Base-by-base conservation (phyloP, 2,797 vertebrate species). In the Cossypha caffra region DNA sequence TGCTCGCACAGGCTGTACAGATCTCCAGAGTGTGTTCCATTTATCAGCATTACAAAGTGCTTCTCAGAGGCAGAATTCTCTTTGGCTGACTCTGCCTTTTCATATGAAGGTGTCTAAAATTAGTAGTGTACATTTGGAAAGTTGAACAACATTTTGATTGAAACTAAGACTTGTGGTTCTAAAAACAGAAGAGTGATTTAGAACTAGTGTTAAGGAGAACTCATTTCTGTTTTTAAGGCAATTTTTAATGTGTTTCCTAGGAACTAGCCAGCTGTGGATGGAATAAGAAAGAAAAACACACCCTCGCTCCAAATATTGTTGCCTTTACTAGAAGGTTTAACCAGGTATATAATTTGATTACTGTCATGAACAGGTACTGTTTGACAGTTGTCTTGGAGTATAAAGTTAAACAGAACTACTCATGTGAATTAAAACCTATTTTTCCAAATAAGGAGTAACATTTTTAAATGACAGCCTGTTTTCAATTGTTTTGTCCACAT, bases 281-380 rank as follows among this genome's bases (percentile, higher is more conserved):
- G 99, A 99, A 99, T 94, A 99, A 99, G 95, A 99, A 99, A 92
- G 99, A 99, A 97, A 99, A 99, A 96, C 99, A 99, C 94, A 99
- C 98, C 81, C 98, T 99, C 7, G 98, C 99, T 62, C 99, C 99
- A 48, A 99, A 99, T 45, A 98, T 99, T 76, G 99, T 99, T 72
- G 99, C 99, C 76, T 99, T 99, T 97, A 99, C 99, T n/a, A 98
- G 99, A 86, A 98, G 99, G 86, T 99, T 99, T 98, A 99, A 99
- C 97, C 99, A 99, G 99, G 99, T 99, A 97, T 92, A 92, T 71
- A 10, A 55, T 55, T 73, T 74, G 48, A 42, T 88, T 88, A 23
- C 10, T 86, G 72, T 45, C 37, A 25, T 45, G 21, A 71, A 24
- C 37, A 61, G 43, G 31, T 75, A 75, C 19, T 62, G 28, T 59